phyloP scores from a whole-genome alignment of 2,888 invertebrate genomes.

The Exephanes ischioxanthus region DNA sequence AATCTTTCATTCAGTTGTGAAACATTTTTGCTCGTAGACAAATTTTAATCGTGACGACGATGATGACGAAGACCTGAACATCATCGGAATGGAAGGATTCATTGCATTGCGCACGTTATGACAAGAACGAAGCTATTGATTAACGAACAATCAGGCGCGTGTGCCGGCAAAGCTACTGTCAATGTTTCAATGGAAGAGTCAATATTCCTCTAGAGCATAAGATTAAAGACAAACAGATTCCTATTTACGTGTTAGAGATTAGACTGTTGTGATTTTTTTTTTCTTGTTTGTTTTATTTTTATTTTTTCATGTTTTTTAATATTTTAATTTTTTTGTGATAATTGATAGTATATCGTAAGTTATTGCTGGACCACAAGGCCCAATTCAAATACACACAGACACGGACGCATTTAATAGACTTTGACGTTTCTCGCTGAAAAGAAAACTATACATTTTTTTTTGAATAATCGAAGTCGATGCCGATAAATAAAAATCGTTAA shows the following conservation, averaged over 20 bases:
- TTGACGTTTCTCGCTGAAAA: slow-evolving; percentile 44
- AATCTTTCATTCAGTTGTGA: slow-evolving; percentile 72
- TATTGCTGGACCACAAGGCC: slow-evolving; percentile 21
- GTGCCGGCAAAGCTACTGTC: slow-evolving; percentile 15
- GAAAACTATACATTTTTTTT: not conserved
- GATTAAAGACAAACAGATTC: slow-evolving; percentile 40
- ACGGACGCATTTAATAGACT: slow-evolving; percentile 48
- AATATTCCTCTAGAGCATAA: slow-evolving; percentile 59
- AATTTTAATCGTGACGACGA: slow-evolving; percentile 73
- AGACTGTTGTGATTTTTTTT: slow-evolving; percentile 39
- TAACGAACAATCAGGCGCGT: not conserved
- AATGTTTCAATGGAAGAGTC: slow-evolving; percentile 41
- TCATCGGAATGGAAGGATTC: slow-evolving; percentile 83
- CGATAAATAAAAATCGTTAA: slow-evolving; percentile 19
- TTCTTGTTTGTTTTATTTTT: not conserved
- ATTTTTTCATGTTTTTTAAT: not conserved
- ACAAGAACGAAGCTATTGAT: slow-evolving; percentile 70
- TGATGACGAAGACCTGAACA: slow-evolving; percentile 81
- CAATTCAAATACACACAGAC: slow-evolving; percentile 44
- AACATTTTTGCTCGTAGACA: slow-evolving; percentile 80
- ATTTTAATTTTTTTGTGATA: slow-evolving; percentile 27
- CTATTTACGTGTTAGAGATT: slow-evolving; percentile 31
- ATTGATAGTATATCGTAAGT: slow-evolving; percentile 36
- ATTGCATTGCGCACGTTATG: slow-evolving; percentile 83
- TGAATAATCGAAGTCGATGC: not conserved